phyloP scores from a whole-genome alignment of 2,797 vertebrate genomes.

The Sparidentex hasta region DNA sequence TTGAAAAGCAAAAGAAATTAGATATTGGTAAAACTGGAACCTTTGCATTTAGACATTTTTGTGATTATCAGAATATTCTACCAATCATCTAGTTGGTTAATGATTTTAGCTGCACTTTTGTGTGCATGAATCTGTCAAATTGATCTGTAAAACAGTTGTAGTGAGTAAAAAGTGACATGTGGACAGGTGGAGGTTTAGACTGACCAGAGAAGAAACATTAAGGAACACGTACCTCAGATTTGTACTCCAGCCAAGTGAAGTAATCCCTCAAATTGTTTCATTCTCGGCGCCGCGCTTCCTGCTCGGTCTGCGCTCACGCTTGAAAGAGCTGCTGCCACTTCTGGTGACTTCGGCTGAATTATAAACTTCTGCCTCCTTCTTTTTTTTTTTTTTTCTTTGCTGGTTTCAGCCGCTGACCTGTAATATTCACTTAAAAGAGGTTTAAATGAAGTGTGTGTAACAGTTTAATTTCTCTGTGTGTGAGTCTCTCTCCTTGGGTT shows the following conservation, averaged over 20 bases:
- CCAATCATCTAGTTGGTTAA: too few species aligned
- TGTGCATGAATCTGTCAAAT: not conserved
- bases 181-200: not conserved
- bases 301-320: too few species aligned
- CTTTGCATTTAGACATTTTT: too few species aligned
- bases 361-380: not conserved
- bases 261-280: not conserved
- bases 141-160: not conserved
- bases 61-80: too few species aligned
- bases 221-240: not conserved
- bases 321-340: not conserved
- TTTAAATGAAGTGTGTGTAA: constrained; percentile 41
- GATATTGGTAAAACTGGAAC: too few species aligned
- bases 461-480: constrained; percentile 27
- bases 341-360: constrained; percentile 3
- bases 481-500: constrained; percentile 26
- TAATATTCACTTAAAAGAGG: constrained; percentile 16
- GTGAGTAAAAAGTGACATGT: too few species aligned
- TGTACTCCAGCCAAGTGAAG: not conserved
- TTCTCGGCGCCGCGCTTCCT: not conserved
- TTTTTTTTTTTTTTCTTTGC: not conserved
- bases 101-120: not conserved
- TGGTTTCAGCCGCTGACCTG: constrained; percentile 34
- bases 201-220: too few species aligned
- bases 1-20: too few species aligned